Base-by-base conservation (phyloP, 2,888 invertebrate genomes). In the Caenorhabditis wallacei region DNA sequence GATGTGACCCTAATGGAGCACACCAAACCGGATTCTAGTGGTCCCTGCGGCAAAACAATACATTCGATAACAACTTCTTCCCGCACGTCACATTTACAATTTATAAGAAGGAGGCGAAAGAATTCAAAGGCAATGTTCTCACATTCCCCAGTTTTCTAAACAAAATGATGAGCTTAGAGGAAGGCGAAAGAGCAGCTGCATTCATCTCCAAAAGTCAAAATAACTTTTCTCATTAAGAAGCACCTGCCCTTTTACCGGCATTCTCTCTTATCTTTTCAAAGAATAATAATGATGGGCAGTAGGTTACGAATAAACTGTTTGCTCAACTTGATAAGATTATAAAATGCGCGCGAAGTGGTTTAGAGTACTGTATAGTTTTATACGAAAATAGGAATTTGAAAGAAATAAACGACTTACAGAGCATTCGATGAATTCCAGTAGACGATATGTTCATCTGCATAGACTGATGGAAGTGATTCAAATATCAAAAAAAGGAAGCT, bases 11-110 rank as follows among this genome's bases (percentile, higher is more conserved):
- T 78, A 78, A 69, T 78, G 78, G 78, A 69, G 69, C n/a, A 7
- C n/a, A 48, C 61, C 30, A 30, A 30, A 54, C 69, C 59, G 78
- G 78, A 69, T 61, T 69, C 66, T 66, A 57, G 64, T 64, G 63
- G 74, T 64, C 64, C 64, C 64, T 51, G 53, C 22, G 57, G 26
- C 76, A 51, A 54, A 78, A 78, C 78, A 78, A 78, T 63, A 53
- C 78, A 64, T 76, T 40, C 37, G 46, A 57, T 57, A 57, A 57
- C 48, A 22, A 30, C 57, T 61, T 30, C 53, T 51, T 37, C 66
- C 72, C 54, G 72, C 64, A 74, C 75, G 78, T 78, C 78, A 78
- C 69, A 78, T 78, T 78, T 78, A 78, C 78, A 78, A 78, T 78
- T 78, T 78, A 78, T 78, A 69, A 78, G 78, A 66, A 40, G 63